Evolutionary conservation across 2,113 vertebrate genomes (phyloP).

Genomic region (Ictalurus punctatus): DNA sequence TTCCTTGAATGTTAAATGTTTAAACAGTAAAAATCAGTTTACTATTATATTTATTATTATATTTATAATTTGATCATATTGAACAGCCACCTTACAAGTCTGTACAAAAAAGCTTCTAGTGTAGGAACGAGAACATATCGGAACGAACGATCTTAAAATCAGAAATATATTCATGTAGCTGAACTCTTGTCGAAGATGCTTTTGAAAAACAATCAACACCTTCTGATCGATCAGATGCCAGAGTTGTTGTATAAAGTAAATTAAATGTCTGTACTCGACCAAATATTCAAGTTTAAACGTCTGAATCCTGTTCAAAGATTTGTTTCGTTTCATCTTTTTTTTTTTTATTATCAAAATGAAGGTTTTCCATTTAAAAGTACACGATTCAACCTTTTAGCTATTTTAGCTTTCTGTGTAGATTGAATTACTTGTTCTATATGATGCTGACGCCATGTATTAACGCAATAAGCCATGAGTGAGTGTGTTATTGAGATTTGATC

Average conservation of each 20-base stretch:
- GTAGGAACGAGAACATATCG: not conserved
- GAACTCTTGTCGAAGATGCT: not conserved
- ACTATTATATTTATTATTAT: not conserved
- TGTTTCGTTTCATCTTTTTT: not conserved
- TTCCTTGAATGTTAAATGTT: not conserved
- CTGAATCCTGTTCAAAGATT: not conserved
- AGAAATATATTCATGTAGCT: not conserved
- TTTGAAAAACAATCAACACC: not conserved
- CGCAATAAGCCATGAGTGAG: not conserved
- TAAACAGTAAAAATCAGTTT: not conserved
- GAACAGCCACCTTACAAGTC: not conserved
- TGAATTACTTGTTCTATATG: not conserved
- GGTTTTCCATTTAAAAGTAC: not conserved
- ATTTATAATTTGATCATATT: not conserved
- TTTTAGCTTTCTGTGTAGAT: not conserved
- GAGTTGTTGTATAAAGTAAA: not conserved
- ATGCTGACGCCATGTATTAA: not conserved
- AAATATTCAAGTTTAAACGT: not conserved
- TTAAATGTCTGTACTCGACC: not conserved
- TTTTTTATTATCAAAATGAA: not conserved
- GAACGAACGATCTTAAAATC: not conserved
- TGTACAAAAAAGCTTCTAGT: not conserved
- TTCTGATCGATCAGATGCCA: not conserved
- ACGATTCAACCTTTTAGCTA: not conserved
- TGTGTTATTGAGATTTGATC: not conserved